Conservation (phyloP, 2,113 vertebrate genomes). For the Natator depressus region DNA sequence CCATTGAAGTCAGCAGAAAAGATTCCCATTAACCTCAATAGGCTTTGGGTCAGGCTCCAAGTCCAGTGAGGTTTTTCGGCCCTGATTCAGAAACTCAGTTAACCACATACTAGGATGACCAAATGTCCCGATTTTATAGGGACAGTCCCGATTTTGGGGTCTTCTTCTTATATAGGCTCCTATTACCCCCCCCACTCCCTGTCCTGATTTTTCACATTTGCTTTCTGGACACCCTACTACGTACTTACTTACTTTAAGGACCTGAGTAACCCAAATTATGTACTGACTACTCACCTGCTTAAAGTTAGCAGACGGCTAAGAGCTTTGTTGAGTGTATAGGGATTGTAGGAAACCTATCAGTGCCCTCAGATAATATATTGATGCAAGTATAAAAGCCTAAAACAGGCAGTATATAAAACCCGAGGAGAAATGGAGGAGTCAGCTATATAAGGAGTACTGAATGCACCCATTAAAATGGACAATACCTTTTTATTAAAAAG, state of each 20-base stretch:
- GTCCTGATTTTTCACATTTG: too few species aligned
- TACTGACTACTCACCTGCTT: not conserved
- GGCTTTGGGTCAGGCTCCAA: too few species aligned
- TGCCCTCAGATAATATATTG: not conserved
- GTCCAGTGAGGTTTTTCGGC: not conserved
- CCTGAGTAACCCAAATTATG: not conserved
- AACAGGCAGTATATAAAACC: not conserved
- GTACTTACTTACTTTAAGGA: not conserved
- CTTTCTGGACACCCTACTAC: too few species aligned
- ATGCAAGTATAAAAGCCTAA: not conserved
- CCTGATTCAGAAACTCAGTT: not conserved
- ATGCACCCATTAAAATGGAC: not conserved
- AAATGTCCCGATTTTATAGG: too few species aligned
- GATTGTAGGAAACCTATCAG: not conserved
- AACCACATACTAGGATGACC: not conserved
- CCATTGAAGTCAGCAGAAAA: not conserved
- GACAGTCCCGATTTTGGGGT: too few species aligned
- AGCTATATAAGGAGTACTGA: rapidly evolving
- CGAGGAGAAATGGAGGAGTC: not conserved
- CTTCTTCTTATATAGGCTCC: too few species aligned
- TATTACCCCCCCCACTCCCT: too few species aligned
- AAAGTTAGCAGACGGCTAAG: not conserved
- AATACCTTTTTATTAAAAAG: not conserved
- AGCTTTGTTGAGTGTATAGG: not conserved
- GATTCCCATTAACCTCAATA: not conserved